Percentiles rank a stretch among this genome's conserved stretches.
Conservation (phyloP, 92 coral and sea anemone genomes). For the Heteractis magnifica region DNA sequence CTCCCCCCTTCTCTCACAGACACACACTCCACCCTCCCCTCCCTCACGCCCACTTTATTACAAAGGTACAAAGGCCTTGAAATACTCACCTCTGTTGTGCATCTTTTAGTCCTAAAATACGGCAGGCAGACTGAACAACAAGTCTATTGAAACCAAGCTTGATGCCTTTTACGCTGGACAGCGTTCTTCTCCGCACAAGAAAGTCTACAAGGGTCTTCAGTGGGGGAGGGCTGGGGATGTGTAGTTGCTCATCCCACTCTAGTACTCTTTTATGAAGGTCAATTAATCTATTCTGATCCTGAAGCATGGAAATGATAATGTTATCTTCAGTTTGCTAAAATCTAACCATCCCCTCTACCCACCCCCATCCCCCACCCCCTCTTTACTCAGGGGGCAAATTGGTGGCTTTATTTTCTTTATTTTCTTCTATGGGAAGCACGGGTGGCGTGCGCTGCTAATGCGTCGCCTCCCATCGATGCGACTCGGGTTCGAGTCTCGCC, state of each 20-base stretch:
- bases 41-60: no score
- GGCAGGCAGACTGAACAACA: constrained; percentile 31
- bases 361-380: no score
- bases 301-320: not conserved
- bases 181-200: constrained; percentile 30
- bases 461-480: no score
- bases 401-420: no score
- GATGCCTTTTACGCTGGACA: constrained; percentile 15
- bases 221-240: constrained; percentile 54
- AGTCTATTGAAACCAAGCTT: constrained; percentile 15
- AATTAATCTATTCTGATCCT: not conserved
- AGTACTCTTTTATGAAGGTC: constrained; percentile 34
- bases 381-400: no score
- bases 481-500: no score
- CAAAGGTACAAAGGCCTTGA: no score
- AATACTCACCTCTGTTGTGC: constrained; percentile 51
- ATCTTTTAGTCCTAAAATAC: constrained; percentile 42
- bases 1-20: no score
- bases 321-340: not conserved
- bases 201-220: constrained; percentile 36
- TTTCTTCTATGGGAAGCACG: no score
- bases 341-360: no score
- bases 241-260: constrained; percentile 51
- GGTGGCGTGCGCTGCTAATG: no score
- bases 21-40: no score